Evolutionary conservation across 2,113 vertebrate genomes (phyloP).

Genomic region (Delphinus delphis): DNA sequence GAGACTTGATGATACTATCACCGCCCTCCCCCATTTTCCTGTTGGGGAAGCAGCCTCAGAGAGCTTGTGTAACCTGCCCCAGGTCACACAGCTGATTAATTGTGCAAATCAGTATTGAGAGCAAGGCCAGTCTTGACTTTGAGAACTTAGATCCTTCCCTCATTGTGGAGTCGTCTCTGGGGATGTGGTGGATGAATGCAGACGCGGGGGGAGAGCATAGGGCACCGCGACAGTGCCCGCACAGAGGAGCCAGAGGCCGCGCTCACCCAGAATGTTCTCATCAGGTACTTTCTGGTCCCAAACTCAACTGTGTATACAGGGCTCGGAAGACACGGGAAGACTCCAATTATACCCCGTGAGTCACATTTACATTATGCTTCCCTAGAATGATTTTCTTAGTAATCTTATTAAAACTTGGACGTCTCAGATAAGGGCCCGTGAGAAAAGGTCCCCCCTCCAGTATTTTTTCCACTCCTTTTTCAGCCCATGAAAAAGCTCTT

Average conservation of each 20-base stretch:
- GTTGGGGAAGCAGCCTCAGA: neutral
- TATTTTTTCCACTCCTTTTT: constrained; percentile 35
- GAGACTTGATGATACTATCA: neutral
- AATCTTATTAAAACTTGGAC: constrained; percentile 63
- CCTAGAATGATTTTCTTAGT: constrained; percentile 19
- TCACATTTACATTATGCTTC: neutral
- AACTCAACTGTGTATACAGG: neutral
- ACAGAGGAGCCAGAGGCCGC: rapidly evolving
- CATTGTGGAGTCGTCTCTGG: neutral
- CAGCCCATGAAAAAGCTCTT: constrained; percentile 64
- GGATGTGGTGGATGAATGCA: neutral
- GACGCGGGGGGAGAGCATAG: neutral
- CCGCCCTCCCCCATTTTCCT: neutral
- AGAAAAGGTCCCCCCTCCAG: neutral
- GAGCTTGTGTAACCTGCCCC: neutral
- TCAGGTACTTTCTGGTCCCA: neutral
- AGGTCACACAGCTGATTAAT: neutral
- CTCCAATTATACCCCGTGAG: neutral
- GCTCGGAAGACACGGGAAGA: neutral
- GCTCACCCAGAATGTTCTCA: neutral
- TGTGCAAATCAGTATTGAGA: neutral
- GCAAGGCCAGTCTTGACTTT: neutral
- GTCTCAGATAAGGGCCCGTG: neutral
- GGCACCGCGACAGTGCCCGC: neutral
- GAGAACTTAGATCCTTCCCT: neutral